Evolutionary conservation across 2,113 vertebrate species (phyloP), one percentile per base, ranked within the genome.

Genomic region (Microtus richardsoni): DNA sequence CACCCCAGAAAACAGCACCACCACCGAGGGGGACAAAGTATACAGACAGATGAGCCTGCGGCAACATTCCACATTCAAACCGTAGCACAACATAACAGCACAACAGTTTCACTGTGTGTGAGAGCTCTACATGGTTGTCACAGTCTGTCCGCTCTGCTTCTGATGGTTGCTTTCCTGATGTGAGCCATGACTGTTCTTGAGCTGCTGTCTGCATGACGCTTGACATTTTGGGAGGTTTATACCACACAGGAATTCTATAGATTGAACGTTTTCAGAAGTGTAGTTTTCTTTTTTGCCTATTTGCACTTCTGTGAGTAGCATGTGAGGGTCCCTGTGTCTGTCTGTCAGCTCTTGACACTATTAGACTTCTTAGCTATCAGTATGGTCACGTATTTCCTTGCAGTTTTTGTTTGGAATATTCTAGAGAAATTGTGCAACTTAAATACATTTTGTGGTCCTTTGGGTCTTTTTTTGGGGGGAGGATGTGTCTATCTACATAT

Each of bases 361-460:
- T 77, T 74, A 64, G 52, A 77, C 26, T 54, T 75, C 54, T 17
- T 4, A 60, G 54, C 89, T 36, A 5, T 75, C 33, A 39, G 9
- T n/a, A 4, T 70, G 21, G 9, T 64, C 47, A 86, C 7, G 19
- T 66, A 60, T 78, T 83, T 94, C 52, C 49, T 47, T 75, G 10
- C 36, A 64, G 58, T 52, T 84, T 91, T 78, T 73, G 82, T 71
- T 95, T 92, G 21, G 4, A 87, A 70, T 86, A 71, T 16, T 90
- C 62, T 88, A 49, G 33, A 91, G 21, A 87, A 52, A n/a, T 49
- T 71, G 74, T 78, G 33, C 0, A 91, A 66, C 4, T 66, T 58
- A 24, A 7, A 64, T 44, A 49, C 64, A 83, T 68, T 70, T 75
- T 24, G n/a, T 90, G 22, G 36, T 60, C 33, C 22, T 82, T 60